Evolutionary conservation across 2,113 vertebrate species (phyloP).

Genomic region (Anser brachyrhynchus): DNA sequence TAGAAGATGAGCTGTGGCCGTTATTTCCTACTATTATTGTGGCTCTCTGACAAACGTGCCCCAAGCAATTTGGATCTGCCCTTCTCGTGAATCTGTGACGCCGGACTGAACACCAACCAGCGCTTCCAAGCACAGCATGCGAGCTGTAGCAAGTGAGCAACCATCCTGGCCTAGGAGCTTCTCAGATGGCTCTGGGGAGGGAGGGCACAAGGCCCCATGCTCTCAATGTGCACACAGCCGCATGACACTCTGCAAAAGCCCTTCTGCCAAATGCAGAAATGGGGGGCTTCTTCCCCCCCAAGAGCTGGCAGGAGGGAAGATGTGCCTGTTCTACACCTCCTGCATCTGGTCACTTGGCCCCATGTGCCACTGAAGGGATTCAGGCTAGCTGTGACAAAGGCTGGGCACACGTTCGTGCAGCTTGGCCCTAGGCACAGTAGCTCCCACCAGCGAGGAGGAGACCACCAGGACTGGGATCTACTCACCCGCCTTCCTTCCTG

Average conservation of each 20-base stretch:
- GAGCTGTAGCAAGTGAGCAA: rapidly evolving
- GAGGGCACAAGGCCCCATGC: neutral
- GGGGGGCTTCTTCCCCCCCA: neutral
- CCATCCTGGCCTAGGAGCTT: neutral
- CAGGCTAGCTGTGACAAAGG: neutral
- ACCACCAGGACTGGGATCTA: neutral
- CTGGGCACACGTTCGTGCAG: neutral
- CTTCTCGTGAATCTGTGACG: neutral
- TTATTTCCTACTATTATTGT: neutral
- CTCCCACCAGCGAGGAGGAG: neutral
- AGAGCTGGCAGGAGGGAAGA: neutral
- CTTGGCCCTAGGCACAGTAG: neutral
- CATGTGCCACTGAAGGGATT: neutral
- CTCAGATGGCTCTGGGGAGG: neutral
- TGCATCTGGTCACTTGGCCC: neutral
- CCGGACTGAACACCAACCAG: neutral
- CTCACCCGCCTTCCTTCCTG: neutral
- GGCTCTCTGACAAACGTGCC: neutral
- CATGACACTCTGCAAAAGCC: neutral
- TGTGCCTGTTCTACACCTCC: neutral
- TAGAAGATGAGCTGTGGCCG: neutral
- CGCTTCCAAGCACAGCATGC: neutral
- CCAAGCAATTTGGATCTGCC: neutral
- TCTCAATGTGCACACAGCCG: neutral
- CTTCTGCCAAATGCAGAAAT: neutral